These are phyloP conservation scores for Numenius arquata DNA, from an alignment of 2,113 vertebrate species.

Conservation along the genomic window DNA sequence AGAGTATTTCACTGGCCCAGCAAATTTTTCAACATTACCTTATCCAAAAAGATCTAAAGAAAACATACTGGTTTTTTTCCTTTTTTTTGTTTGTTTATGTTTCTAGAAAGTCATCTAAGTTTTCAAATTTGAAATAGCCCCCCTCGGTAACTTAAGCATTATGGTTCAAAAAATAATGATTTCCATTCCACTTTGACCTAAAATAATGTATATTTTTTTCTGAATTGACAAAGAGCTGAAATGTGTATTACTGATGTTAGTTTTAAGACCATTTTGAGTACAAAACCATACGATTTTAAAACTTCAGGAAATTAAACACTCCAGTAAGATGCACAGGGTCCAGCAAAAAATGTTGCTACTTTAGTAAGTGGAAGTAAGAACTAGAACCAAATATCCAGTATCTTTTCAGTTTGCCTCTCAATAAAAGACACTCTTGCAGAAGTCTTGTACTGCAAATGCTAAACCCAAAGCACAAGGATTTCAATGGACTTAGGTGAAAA, in stretches of 20 bases:
- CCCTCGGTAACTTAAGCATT: neutral
- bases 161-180: neutral
- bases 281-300: neutral
- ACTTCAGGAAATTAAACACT: neutral
- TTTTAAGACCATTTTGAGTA: neutral
- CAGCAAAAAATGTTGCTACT: neutral
- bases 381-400: neutral
- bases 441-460: neutral
- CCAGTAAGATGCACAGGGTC: neutral
- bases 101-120: neutral
- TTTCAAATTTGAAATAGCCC: neutral
- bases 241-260: neutral
- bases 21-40: neutral
- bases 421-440: neutral
- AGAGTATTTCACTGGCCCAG: neutral
- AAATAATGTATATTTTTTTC: neutral
- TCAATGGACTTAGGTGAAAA: neutral
- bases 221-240: neutral
- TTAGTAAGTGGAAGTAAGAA: neutral
- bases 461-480: neutral
- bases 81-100: rapidly evolving
- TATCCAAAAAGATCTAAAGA: neutral
- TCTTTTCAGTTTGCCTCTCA: neutral
- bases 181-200: neutral
- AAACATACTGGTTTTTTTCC: neutral